Base-by-base conservation (phyloP, 2,113 vertebrate genomes). In the Scolopax mira region DNA sequence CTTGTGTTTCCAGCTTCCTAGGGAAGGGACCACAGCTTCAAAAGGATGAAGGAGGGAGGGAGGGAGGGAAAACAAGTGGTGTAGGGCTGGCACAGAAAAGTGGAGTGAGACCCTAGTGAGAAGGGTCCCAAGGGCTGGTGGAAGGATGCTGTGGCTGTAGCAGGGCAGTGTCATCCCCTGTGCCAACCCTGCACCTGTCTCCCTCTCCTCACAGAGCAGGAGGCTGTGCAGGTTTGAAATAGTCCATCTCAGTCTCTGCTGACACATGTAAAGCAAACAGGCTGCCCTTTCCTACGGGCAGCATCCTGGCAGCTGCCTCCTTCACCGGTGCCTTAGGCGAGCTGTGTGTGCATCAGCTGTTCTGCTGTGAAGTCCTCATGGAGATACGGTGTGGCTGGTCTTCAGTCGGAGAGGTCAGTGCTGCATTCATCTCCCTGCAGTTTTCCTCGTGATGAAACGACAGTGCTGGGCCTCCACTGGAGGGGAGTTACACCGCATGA, bases 101-200 rank as follows among this genome's bases (percentile, higher is more conserved):
- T 44, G 22, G 21, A 23, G 27, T 31, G 31, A 12, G 52, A 33
- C 25, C 15, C 18, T 16, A 8, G 24, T 15, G 49, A 77, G 73
- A 19, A 65, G 44, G 33, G 35, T 57, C 14, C 15, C 33, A 25
- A 4, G 39, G 71, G 21, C 57, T 67, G n/a, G 64, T 42, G 7
- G 9, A 37, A 9, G 52, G 31, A 19, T 39, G 62, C 7, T 5
- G 62, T 6, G 33, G 15, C 42, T 44, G 37, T 9, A 60, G 57
- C 84, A 49, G 77, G 37, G 39, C 60, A 65, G 81, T 72, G 58
- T 21, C 16, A 22, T 28, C 31, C 44, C 25, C 42, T 41, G 13
- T 54, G 22, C 48, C 35, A 55, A 3, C 44, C 25, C 31, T 48
- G 9, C 27, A 10, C 0, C 0, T 64, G 35, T 49, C 28, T 65